Conservation (phyloP, 2,797 vertebrate genomes). For the Betta splendens region DNA sequence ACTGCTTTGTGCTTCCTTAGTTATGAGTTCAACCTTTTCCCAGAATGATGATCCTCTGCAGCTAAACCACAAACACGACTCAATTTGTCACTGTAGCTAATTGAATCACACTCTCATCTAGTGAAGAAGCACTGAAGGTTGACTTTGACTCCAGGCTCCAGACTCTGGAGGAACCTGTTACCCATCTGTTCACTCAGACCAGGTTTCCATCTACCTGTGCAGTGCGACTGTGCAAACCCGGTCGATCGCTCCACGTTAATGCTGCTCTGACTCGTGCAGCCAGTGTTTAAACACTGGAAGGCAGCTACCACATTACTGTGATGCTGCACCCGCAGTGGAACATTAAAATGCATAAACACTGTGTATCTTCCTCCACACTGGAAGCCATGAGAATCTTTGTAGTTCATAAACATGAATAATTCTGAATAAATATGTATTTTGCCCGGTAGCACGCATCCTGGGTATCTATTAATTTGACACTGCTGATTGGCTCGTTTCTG, state of each 20-base stretch:
- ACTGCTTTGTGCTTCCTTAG: too few relatives aligned
- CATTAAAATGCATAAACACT: slow-evolving; percentile 65
- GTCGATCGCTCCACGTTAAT: slow-evolving; percentile 36
- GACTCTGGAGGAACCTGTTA: too few relatives aligned
- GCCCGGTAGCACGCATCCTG: slow-evolving; percentile 54
- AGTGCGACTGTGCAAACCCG: slow-evolving; percentile 16
- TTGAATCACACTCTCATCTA: too few relatives aligned
- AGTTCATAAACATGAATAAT: slow-evolving; percentile 69
- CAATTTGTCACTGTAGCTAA: too few relatives aligned
- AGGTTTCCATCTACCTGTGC: too few relatives aligned
- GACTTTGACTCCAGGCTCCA: too few relatives aligned
- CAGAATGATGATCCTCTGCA: too few relatives aligned
- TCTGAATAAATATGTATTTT: slow-evolving; percentile 75
- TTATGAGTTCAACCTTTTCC: too few relatives aligned
- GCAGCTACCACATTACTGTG: slow-evolving; percentile 38
- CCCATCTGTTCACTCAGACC: too few relatives aligned
- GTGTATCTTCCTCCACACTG: slow-evolving; percentile 51
- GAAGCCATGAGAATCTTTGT: slow-evolving; percentile 60
- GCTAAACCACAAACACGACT: too few relatives aligned
- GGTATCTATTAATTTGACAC: slow-evolving; percentile 61
- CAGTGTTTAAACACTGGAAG: slow-evolving; percentile 58
- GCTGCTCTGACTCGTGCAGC: slow-evolving; percentile 36
- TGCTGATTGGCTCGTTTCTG: slow-evolving; percentile 67
- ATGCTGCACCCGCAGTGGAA: slow-evolving; percentile 55
- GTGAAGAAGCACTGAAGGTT: too few relatives aligned